These are phyloP conservation scores for Macrotrachela quadricornifera DNA, from an alignment of 1,140 invertebrate species.

Conservation along the genomic window DNA sequence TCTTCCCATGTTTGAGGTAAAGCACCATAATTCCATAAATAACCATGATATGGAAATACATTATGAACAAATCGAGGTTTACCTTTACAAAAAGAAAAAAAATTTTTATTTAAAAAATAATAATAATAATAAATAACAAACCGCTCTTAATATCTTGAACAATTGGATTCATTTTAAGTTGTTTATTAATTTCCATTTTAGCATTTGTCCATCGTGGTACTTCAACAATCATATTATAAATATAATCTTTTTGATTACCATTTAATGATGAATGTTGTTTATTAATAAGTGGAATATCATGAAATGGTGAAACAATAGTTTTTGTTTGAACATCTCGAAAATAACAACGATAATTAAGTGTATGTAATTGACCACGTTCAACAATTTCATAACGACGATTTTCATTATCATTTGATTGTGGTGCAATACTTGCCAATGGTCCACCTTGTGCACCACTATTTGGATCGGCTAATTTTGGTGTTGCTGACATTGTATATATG, in stretches of 20 bases:
- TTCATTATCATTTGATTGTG: too few species aligned
- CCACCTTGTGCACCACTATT: too few species aligned
- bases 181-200: slow-evolving; percentile 75
- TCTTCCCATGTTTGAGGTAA: slow-evolving; percentile 97
- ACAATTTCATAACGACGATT: neutral
- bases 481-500: too few species aligned
- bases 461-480: too few species aligned
- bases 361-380: slow-evolving; percentile 5
- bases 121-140: too few species aligned
- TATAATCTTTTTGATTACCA: slow-evolving; percentile 2
- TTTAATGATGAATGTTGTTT: slow-evolving; percentile 20
- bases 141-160: slow-evolving; percentile 83
- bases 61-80: slow-evolving; percentile 83
- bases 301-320: slow-evolving; percentile 73
- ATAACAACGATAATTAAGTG: neutral
- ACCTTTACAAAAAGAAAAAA: slow-evolving; percentile 35
- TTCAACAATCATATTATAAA: slow-evolving; percentile 84
- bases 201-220: slow-evolving; percentile 96
- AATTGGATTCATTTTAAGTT: slow-evolving; percentile 79
- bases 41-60: slow-evolving; percentile 92
- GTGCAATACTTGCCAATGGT: too few species aligned
- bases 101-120: too few species aligned
- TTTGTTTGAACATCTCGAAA: slow-evolving; percentile 23
- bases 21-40: slow-evolving; percentile 99
- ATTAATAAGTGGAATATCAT: slow-evolving; percentile 84